Conservation (phyloP, 2,888 invertebrate genomes). For the Pachliopta kotzebuea region DNA sequence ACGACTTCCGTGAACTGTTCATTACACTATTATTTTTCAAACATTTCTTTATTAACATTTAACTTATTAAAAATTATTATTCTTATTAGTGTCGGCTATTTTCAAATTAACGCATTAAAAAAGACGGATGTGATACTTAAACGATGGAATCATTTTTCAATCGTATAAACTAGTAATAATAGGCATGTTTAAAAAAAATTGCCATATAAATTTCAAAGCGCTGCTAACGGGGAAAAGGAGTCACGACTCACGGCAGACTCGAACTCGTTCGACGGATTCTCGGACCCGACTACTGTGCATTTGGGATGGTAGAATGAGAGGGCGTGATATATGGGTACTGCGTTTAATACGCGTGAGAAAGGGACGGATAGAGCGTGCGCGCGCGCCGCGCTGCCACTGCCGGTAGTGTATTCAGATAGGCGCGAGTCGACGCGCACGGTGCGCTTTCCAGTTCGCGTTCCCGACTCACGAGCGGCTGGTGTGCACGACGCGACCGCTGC, state of each 20-base stretch:
- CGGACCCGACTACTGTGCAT: slow-evolving; percentile 71
- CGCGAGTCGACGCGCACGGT: slow-evolving; percentile 56
- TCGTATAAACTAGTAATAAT: slow-evolving; percentile 64
- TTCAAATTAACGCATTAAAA: slow-evolving; percentile 46
- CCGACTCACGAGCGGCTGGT: slow-evolving; percentile 68
- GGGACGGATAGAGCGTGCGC: slow-evolving; percentile 57
- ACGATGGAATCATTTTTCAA: slow-evolving; percentile 57
- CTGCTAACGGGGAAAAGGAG: slow-evolving; percentile 65
- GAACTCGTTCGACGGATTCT: slow-evolving; percentile 71
- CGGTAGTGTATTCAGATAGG: slow-evolving; percentile 52
- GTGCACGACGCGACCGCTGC: slow-evolving; percentile 61
- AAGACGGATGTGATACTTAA: slow-evolving; percentile 54
- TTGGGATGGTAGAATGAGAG: slow-evolving; percentile 47
- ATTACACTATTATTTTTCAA: slow-evolving; percentile 2
- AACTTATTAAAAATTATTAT: slow-evolving; percentile 24
- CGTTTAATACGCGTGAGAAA: slow-evolving; percentile 35
- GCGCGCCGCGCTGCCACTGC: slow-evolving; percentile 61
- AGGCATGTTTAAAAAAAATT: slow-evolving; percentile 61
- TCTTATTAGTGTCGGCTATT: slow-evolving; percentile 34
- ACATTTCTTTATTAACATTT: slow-evolving; percentile 3
- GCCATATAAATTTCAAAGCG: slow-evolving; percentile 61
- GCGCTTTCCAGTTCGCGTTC: slow-evolving; percentile 73
- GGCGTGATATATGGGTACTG: slow-evolving; percentile 31
- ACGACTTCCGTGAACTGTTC: background rate
- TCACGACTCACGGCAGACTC: slow-evolving; percentile 67